A percentile compares a stretch with the other conserved stretches of the same genome.
Evolutionary conservation across 2,888 invertebrate genomes (phyloP).

Genomic region (Agrotis ipsilon): DNA sequence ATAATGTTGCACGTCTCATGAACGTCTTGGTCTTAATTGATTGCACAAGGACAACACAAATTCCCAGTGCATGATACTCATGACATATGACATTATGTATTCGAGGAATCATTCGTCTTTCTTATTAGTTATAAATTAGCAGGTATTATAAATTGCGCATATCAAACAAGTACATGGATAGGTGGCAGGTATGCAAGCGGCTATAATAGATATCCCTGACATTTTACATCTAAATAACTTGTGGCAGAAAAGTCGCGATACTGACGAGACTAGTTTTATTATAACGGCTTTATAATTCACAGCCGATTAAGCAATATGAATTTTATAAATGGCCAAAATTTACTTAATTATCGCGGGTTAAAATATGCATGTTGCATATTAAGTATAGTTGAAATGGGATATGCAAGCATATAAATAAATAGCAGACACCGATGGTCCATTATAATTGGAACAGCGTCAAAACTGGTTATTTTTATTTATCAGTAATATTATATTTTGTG

Average conservation of each 20-base stretch:
- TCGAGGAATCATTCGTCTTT: slow-evolving; percentile 50
- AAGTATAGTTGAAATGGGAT: slow-evolving; percentile 8
- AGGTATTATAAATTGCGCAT: slow-evolving; percentile 42
- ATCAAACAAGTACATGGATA: slow-evolving; percentile 42
- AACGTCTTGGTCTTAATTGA: slow-evolving; percentile 35
- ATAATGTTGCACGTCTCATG: slow-evolving; percentile 27
- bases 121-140: slow-evolving; percentile 31
- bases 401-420: slow-evolving; percentile 22
- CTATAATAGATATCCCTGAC: slow-evolving; percentile 74
- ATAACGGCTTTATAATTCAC: slow-evolving; percentile 37
- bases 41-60: slow-evolving; percentile 48
- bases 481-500: slow-evolving; percentile 16
- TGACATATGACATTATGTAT: slow-evolving; percentile 39
- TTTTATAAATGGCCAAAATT: slow-evolving; percentile 27
- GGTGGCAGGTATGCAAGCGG: slow-evolving; percentile 37
- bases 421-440: slow-evolving; percentile 20
- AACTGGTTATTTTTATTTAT: slow-evolving; percentile 18
- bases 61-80: slow-evolving; percentile 28
- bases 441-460: slow-evolving; percentile 29
- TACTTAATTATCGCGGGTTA: slow-evolving; percentile 6
- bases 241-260: slow-evolving; percentile 58
- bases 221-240: slow-evolving; percentile 68
- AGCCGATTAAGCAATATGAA: slow-evolving; percentile 32
- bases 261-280: slow-evolving; percentile 38
- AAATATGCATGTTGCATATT: slow-evolving; percentile 20